These are phyloP conservation scores for Ormyrus rosae DNA, from an alignment of 2,888 invertebrate genomes.

Conservation along the genomic window DNA sequence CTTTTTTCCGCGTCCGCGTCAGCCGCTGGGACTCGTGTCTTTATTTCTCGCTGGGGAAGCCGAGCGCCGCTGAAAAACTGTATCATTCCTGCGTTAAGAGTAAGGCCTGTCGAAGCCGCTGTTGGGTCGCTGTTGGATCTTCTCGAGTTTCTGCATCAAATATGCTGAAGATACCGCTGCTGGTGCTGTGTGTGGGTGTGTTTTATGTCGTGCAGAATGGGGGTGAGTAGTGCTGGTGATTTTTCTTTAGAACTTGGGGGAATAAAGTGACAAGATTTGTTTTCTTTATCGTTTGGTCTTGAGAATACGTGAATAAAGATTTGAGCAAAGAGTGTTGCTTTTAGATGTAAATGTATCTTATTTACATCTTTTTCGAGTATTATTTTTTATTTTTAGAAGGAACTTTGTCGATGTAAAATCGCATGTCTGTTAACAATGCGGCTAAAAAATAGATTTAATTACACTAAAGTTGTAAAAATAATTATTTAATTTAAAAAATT, in stretches of 20 bases:
- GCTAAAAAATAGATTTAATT: too few relatives aligned
- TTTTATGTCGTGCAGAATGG: conserved; percentile 21
- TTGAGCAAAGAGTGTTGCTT: too few relatives aligned
- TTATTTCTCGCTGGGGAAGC: background rate
- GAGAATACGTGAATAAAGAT: too few relatives aligned
- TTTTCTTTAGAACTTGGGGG: background rate
- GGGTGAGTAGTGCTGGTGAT: conserved; percentile 29
- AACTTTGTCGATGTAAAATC: too few relatives aligned
- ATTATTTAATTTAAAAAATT: too few relatives aligned
- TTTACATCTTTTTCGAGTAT: too few relatives aligned
- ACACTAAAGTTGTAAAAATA: too few relatives aligned
- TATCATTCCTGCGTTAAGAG: conserved; percentile 29
- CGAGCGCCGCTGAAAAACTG: conserved; percentile 10
- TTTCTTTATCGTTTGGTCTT: too few relatives aligned
- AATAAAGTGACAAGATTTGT: too few relatives aligned
- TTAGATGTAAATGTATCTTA: too few relatives aligned
- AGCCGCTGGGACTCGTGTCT: conserved; percentile 1
- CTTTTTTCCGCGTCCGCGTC: conserved; percentile 53
- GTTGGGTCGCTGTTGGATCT: background rate
- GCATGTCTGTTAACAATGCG: too few relatives aligned
- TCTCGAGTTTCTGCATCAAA: background rate
- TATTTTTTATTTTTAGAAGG: too few relatives aligned
- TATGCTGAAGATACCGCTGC: conserved; percentile 45
- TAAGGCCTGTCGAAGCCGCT: conserved; percentile 6
- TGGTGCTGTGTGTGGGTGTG: conserved; percentile 41